A percentile compares a stretch with the other conserved stretches of the same genome.
Evolutionary conservation across 2,797 vertebrate species (phyloP).

Genomic region (Uromys caudimaculatus): DNA sequence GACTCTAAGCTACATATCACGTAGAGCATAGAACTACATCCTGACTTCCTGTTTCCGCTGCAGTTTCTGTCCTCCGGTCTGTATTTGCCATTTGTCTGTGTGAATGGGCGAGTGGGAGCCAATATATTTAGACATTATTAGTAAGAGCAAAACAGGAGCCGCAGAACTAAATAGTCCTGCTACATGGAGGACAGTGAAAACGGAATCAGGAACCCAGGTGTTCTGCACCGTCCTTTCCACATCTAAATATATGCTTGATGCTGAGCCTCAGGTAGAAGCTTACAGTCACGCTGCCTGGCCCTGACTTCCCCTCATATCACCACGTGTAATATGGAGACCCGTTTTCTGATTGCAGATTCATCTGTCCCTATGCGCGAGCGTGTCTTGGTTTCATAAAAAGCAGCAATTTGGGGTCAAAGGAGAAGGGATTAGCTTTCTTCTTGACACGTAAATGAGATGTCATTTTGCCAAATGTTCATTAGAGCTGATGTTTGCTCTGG

Average conservation of each 20-base stretch:
- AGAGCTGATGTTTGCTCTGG: fast-evolving
- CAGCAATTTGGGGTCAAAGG: neutral
- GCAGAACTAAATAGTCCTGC: neutral
- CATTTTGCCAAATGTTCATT: neutral
- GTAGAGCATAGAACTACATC: neutral
- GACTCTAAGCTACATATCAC: neutral
- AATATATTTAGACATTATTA: neutral
- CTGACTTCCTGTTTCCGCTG: neutral
- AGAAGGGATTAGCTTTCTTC: constrained; percentile 8
- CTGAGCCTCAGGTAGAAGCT: neutral
- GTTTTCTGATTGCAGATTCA: neutral
- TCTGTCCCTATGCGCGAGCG: neutral
- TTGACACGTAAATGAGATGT: neutral
- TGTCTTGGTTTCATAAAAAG: neutral
- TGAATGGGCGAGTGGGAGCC: neutral
- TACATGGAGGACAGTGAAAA: neutral
- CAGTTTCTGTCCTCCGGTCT: neutral
- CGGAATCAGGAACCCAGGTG: fast-evolving
- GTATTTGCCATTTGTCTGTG: neutral
- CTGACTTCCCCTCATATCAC: neutral
- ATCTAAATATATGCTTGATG: neutral
- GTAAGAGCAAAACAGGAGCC: neutral
- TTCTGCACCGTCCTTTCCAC: fast-evolving
- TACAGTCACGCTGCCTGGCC: fast-evolving
- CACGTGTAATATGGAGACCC: fast-evolving